phyloP scores from a whole-genome alignment of 2,113 vertebrate genomes.

The Bathybates hornii region DNA sequence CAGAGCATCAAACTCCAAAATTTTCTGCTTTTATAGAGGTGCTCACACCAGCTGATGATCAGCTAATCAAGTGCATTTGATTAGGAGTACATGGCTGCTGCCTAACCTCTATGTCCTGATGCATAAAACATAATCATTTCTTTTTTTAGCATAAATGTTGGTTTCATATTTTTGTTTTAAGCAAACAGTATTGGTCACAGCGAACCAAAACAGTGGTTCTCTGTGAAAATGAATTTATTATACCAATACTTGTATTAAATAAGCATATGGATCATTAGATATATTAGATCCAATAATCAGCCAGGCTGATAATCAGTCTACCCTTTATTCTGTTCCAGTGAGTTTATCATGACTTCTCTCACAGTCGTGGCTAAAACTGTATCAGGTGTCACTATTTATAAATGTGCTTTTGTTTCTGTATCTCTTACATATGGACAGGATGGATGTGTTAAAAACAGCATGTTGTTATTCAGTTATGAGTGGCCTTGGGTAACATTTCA shows the following conservation, averaged over 20 bases:
- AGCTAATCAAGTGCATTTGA: not conserved
- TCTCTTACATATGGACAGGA: not conserved
- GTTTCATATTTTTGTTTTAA: not conserved
- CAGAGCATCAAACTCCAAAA: not conserved
- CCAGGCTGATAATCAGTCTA: not conserved
- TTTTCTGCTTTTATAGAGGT: not conserved
- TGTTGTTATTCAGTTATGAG: not conserved
- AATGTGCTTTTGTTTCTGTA: not conserved
- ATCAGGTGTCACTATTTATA: not conserved
- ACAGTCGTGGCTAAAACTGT: not conserved
- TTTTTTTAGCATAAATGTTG: not conserved
- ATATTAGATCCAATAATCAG: not conserved
- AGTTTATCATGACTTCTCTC: not conserved
- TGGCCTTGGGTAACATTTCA: not conserved
- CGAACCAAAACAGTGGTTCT: not conserved
- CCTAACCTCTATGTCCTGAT: not conserved
- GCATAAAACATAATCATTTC: accelerated
- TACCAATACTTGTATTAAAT: not conserved
- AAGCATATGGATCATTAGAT: not conserved
- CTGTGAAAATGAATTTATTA: not conserved
- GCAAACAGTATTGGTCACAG: not conserved
- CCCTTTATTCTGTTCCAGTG: not conserved
- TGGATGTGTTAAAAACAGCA: not conserved
- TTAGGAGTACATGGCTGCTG: not conserved
- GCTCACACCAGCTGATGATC: not conserved